phyloP scores from a whole-genome alignment of 2,113 vertebrate genomes.

The Cisticola juncidis region DNA sequence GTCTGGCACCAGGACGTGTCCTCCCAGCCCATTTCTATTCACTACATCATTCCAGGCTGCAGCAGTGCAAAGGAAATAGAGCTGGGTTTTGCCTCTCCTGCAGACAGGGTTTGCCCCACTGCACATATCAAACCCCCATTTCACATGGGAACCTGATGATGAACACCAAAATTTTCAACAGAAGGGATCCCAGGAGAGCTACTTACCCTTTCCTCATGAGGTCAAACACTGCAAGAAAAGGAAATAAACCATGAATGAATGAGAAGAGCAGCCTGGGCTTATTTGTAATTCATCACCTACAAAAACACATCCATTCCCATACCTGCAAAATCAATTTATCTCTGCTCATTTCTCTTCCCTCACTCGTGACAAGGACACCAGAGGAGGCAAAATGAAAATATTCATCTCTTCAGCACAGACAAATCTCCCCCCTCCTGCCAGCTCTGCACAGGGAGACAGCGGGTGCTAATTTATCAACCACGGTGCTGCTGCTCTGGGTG shows the following conservation, averaged over 20 bases:
- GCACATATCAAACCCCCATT: background rate
- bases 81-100: background rate
- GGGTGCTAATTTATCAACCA: background rate
- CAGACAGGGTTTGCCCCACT: background rate
- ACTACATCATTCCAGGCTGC: background rate
- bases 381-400: slow-evolving; percentile 12
- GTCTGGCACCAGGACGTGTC: background rate
- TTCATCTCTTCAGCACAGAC: background rate
- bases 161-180: background rate
- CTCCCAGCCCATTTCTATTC: background rate
- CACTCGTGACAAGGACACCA: background rate
- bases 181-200: background rate
- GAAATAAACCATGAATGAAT: slow-evolving; percentile 33
- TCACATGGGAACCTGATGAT: background rate
- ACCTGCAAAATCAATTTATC: background rate
- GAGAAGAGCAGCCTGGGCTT: background rate
- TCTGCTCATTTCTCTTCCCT: background rate
- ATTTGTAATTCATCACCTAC: background rate
- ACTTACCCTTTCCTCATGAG: slow-evolving; percentile 97
- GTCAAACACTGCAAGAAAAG: slow-evolving; percentile 89
- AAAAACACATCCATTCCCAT: background rate
- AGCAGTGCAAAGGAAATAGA: background rate
- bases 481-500: background rate
- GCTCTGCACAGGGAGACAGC: background rate
- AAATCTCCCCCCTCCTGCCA: background rate